Evolutionary conservation across 1,140 invertebrate genomes (phyloP).

Genomic region (Sarcophaga bullata): DNA sequence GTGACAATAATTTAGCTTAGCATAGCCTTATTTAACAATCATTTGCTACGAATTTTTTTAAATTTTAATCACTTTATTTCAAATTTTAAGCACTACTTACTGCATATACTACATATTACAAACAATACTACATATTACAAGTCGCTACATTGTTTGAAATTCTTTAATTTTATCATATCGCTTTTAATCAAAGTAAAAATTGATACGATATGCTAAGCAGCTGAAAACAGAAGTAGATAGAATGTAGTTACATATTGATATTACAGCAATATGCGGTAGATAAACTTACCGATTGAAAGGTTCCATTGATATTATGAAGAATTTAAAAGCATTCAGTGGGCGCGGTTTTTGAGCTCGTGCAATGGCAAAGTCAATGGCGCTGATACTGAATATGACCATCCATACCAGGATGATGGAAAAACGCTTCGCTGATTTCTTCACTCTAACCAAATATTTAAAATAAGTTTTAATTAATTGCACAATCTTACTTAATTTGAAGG

Average conservation of each 20-base stretch:
- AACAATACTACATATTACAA: too few species aligned
- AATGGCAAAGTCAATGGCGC: neutral
- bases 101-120: too few species aligned
- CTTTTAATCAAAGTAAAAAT: slow-evolving; percentile 11
- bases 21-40: too few species aligned
- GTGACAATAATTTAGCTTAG: too few species aligned
- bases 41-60: too few species aligned
- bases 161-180: too few species aligned
- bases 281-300: neutral
- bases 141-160: too few species aligned
- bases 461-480: neutral
- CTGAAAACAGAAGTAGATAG: neutral
- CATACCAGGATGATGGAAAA: neutral
- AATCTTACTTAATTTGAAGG: neutral
- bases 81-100: too few species aligned
- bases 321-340: neutral
- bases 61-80: too few species aligned
- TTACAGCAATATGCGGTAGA: neutral
- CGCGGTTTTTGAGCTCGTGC: neutral
- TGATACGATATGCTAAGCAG: neutral
- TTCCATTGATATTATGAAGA: slow-evolving; percentile 13
- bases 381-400: neutral
- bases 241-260: neutral
- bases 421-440: neutral
- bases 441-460: neutral